Conservation (phyloP, 2,113 vertebrate genomes). For the Cariama cristata region DNA sequence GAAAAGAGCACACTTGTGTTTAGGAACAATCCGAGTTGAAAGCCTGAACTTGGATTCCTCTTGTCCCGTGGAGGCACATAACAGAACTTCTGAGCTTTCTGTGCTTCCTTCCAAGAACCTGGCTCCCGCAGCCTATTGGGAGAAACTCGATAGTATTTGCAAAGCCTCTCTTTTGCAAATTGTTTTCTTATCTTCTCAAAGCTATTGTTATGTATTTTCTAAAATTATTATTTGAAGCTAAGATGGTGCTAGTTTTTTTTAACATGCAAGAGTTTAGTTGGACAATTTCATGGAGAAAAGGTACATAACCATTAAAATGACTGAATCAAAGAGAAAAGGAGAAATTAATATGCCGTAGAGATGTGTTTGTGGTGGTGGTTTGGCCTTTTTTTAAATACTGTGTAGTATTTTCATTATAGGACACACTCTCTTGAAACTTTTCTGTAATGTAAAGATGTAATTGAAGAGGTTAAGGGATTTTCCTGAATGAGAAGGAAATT, state of each 20-base stretch:
- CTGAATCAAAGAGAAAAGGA: neutral
- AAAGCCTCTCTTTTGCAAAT: neutral
- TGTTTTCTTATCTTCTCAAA: neutral
- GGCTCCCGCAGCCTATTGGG: neutral
- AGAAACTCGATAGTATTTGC: neutral
- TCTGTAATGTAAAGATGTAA: neutral
- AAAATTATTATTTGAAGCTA: neutral
- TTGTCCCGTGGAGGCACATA: neutral
- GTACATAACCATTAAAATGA: neutral
- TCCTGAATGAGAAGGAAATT: neutral
- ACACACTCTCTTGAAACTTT: neutral
- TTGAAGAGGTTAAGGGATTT: neutral
- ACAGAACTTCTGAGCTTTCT: neutral
- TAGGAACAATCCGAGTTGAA: neutral
- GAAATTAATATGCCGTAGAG: neutral
- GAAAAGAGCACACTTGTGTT: rapidly evolving
- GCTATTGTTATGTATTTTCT: neutral
- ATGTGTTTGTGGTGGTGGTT: neutral
- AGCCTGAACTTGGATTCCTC: neutral
- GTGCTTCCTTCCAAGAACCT: neutral
- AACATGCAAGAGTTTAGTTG: neutral
- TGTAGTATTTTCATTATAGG: neutral
- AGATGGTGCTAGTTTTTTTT: neutral
- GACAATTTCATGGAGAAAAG: neutral
- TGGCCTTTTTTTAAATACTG: neutral